Conservation (phyloP, 2,797 vertebrate species). For the Xerus rutilus region DNA sequence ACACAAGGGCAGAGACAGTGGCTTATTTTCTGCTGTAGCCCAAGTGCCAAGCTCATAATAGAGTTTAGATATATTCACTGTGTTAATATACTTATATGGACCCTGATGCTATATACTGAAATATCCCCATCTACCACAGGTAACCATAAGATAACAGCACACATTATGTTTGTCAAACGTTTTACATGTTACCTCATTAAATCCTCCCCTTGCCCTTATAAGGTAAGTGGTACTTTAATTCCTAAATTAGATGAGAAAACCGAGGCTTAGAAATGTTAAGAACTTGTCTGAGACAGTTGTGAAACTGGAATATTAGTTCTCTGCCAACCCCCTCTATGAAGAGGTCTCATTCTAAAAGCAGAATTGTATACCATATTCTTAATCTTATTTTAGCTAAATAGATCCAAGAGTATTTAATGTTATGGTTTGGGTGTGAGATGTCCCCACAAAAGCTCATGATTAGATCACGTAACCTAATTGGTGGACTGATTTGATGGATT, state of each 20-base stretch:
- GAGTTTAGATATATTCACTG: not conserved
- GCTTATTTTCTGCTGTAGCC: not conserved
- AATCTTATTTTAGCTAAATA: not conserved
- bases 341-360: constrained; percentile 37
- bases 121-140: not conserved
- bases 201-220: not conserved
- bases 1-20: not conserved
- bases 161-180: not conserved
- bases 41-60: not conserved
- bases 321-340: not conserved
- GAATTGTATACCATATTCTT: not conserved
- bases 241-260: constrained; percentile 26
- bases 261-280: not conserved
- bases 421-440: no score
- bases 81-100: not conserved
- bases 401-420: not conserved
- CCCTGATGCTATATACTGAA: not conserved
- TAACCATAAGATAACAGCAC: not conserved
- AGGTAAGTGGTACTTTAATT: not conserved
- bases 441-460: no score
- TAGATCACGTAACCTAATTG: no score
- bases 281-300: not conserved
- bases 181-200: not conserved
- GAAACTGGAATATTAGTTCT: not conserved
- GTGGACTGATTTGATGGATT: no score